Conservation (phyloP, 1,140 invertebrate genomes). For the Drosophila navojoa region DNA sequence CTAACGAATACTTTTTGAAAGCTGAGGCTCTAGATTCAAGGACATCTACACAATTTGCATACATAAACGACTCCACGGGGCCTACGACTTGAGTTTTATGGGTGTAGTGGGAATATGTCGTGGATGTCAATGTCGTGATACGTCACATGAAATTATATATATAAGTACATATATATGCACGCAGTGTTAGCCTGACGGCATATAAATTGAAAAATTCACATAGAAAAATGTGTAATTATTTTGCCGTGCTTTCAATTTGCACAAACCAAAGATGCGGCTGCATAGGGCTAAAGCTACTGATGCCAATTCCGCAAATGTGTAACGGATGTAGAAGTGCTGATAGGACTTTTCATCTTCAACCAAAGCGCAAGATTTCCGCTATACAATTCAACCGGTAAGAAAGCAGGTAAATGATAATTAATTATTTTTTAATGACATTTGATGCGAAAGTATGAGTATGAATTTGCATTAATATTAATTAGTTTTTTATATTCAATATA, state of each 20-base stretch:
- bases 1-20: slow-evolving; percentile 4
- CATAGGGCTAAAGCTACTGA: not conserved
- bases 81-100: slow-evolving; percentile 39
- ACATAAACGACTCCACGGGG: slow-evolving; percentile 26
- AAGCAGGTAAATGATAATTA: slow-evolving; percentile 55
- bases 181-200: slow-evolving; percentile 74
- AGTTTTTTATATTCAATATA: not conserved
- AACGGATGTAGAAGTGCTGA: slow-evolving; percentile 2
- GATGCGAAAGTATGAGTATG: too few species aligned
- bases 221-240: slow-evolving; percentile 78
- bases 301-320: not conserved
- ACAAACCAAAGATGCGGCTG: slow-evolving; percentile 35
- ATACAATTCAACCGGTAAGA: slow-evolving; percentile 54
- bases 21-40: slow-evolving; percentile 22
- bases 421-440: slow-evolving; percentile 41
- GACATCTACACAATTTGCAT: slow-evolving; percentile 42
- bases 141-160: slow-evolving; percentile 18
- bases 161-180: slow-evolving; percentile 47
- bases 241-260: slow-evolving; percentile 77
- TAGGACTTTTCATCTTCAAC: not conserved
- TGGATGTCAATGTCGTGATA: slow-evolving; percentile 63
- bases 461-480: too few species aligned
- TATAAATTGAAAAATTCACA: slow-evolving; percentile 82
- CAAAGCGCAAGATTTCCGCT: slow-evolving; percentile 61
- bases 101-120: slow-evolving; percentile 41